Percentiles rank a stretch among this genome's conserved stretches.
These are phyloP conservation scores for Betta splendens DNA, from an alignment of 2,797 vertebrate species.

Conservation along the genomic window DNA sequence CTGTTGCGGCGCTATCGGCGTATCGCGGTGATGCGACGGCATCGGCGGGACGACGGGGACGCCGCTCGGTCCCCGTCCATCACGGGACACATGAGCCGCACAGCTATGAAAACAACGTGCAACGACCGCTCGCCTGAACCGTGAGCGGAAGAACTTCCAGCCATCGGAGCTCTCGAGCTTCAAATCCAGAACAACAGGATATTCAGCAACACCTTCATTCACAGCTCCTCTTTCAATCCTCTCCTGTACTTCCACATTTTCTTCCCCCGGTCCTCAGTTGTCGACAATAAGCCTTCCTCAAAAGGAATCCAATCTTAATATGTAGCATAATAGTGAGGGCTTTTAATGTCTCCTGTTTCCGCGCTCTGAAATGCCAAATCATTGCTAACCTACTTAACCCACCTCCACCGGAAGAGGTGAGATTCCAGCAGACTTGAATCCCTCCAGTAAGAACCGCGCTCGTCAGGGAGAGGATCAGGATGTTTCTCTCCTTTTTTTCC, in stretches of 20 bases:
- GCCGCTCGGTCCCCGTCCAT: conserved; percentile 69
- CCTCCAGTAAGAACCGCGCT: conserved; percentile 53
- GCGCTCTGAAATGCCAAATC: conserved; percentile 71
- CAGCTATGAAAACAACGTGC: conserved; percentile 53
- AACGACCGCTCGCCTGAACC: conserved; percentile 1
- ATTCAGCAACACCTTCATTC: conserved; percentile 40
- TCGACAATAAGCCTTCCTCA: conserved; percentile 37
- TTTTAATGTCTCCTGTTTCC: conserved; percentile 78
- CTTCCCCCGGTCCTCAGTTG: conserved; percentile 21
- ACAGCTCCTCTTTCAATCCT: conserved; percentile 34
- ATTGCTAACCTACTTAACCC: conserved; percentile 76
- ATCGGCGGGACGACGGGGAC: conserved; percentile 54
- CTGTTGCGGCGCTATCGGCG: conserved; percentile 77
- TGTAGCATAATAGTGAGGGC: conserved; percentile 60
- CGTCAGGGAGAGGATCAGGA: conserved; percentile 38
- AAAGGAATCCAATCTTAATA: conserved; percentile 71
- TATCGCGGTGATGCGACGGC: conserved; percentile 73
- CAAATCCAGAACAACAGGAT: conserved; percentile 49
- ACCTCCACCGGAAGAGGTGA: conserved; percentile 60
- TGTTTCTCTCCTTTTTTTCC: conserved; percentile 25
- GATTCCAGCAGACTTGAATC: conserved; percentile 67
- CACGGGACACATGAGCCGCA: conserved; percentile 62
- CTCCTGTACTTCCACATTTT: conserved; percentile 24
- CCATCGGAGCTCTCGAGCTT: conserved; percentile 30
- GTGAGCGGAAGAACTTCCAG: conserved; percentile 23